phyloP scores from a whole-genome alignment of 2,888 invertebrate genomes.

The Autographa pulchrina region DNA sequence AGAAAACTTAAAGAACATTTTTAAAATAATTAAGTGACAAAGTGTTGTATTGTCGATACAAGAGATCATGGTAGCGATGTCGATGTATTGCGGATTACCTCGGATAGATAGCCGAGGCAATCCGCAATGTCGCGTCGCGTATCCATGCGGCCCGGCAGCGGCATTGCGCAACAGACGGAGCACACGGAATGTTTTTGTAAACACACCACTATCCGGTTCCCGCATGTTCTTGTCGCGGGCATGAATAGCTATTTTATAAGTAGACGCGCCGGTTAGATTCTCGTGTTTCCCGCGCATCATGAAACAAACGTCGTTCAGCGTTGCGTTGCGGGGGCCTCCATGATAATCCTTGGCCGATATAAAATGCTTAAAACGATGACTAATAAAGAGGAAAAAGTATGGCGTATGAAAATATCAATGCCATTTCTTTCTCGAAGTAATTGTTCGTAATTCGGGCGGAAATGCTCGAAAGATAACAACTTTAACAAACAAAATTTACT shows the following conservation, averaged over 20 bases:
- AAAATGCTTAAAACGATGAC: slow-evolving; percentile 29
- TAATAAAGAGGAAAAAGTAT: slow-evolving; percentile 26
- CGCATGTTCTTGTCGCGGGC: slow-evolving; percentile 42
- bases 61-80: neutral
- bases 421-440: slow-evolving; percentile 31
- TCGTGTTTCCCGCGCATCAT: slow-evolving; percentile 30
- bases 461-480: slow-evolving; percentile 33
- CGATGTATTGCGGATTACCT: neutral
- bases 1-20: slow-evolving; percentile 54
- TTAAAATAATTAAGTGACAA: slow-evolving; percentile 57
- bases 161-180: slow-evolving; percentile 71
- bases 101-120: slow-evolving; percentile 60
- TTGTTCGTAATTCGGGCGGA: slow-evolving; percentile 41
- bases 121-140: slow-evolving; percentile 59
- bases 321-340: slow-evolving; percentile 17
- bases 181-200: slow-evolving; percentile 77
- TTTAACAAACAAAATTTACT: slow-evolving; percentile 9
- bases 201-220: slow-evolving; percentile 68
- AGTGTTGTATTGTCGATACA: neutral
- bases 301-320: slow-evolving; percentile 15
- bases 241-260: slow-evolving; percentile 35
- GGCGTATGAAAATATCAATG: slow-evolving; percentile 21
- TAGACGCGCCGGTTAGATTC: slow-evolving; percentile 28
- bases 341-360: slow-evolving; percentile 33
- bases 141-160: slow-evolving; percentile 52